phyloP scores from a whole-genome alignment of 2,888 invertebrate genomes.

The Pyrgus malvae region DNA sequence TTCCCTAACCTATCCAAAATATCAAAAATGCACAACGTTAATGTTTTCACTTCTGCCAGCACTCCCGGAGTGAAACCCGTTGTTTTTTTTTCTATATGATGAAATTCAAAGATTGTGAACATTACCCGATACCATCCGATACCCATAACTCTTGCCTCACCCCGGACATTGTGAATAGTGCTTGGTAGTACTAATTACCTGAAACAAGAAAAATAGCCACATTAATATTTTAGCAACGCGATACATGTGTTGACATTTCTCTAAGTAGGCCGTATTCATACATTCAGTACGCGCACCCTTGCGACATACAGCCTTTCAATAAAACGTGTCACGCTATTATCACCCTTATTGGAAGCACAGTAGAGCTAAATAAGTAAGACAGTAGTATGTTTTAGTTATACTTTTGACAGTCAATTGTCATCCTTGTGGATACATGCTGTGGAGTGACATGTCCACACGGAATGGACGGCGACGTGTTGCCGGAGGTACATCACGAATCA shows the following conservation, averaged over 20 bases:
- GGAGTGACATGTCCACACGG: too few relatives aligned
- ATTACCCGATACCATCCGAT: too few relatives aligned
- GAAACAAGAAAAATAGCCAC: slow-evolving; percentile 54
- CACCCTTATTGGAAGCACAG: neutral
- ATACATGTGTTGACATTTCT: slow-evolving; percentile 55
- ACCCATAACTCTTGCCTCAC: slow-evolving; percentile 11
- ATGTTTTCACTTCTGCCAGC: too few relatives aligned
- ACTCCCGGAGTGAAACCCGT: too few relatives aligned
- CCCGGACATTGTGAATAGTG: neutral
- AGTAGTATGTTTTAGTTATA: neutral
- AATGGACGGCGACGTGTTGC: too few relatives aligned
- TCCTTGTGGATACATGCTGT: too few relatives aligned
- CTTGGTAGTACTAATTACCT: slow-evolving; percentile 48
- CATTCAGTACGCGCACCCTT: slow-evolving; percentile 61
- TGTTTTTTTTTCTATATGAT: too few relatives aligned
- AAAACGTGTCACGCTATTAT: slow-evolving; percentile 42
- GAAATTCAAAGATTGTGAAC: too few relatives aligned
- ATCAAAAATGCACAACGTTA: too few relatives aligned
- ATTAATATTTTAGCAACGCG: slow-evolving; percentile 46
- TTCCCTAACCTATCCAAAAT: too few relatives aligned
- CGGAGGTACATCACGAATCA: too few relatives aligned
- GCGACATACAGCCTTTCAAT: slow-evolving; percentile 55
- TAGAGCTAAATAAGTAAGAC: neutral
- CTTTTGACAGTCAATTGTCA: too few relatives aligned
- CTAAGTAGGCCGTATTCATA: slow-evolving; percentile 54